Evolutionary conservation across 37 sponge, comb jelly and placozoan genomes (phyloP).

Genomic region (Beroe ovata): DNA sequence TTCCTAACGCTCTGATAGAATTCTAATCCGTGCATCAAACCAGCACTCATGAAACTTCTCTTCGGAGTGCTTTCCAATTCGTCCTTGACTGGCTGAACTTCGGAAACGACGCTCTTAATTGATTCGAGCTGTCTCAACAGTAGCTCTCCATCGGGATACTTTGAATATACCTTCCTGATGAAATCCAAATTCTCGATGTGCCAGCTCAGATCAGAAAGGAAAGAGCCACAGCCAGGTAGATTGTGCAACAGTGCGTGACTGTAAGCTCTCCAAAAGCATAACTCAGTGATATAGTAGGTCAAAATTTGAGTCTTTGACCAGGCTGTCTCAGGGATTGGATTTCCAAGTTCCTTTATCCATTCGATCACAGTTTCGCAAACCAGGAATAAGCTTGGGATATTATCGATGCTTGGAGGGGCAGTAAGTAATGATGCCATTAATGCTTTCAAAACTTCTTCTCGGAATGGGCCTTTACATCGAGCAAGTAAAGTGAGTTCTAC

Average conservation of each 20-base stretch:
- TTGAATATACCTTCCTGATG: conserved; percentile 20
- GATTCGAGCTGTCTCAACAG: conserved; percentile 25
- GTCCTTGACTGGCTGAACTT: neutral
- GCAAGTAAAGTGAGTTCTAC: conserved; percentile 51
- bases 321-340: conserved; percentile 59
- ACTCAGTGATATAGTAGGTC: conserved; percentile 12
- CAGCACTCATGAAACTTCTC: neutral
- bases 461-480: conserved; percentile 52
- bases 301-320: conserved; percentile 59
- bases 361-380: conserved; percentile 60
- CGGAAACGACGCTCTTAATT: neutral
- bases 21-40: conserved; percentile 54
- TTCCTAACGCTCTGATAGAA: conserved; percentile 7
- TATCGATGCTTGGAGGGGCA: conserved; percentile 50
- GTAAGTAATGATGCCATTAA: conserved; percentile 21
- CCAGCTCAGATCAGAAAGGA: conserved; percentile 60
- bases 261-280: conserved; percentile 61
- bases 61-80: neutral
- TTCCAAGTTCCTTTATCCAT: conserved; percentile 55
- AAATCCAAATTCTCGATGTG: conserved; percentile 56
- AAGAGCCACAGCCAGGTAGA: conserved; percentile 42
- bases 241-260: conserved; percentile 33
- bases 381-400: conserved; percentile 37
- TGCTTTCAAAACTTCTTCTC: conserved; percentile 42
- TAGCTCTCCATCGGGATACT: conserved; percentile 54